Percentiles rank a stretch among this genome's conserved stretches.
Evolutionary conservation across 1,140 invertebrate species (phyloP).

Genomic region (Drosophila kohkoa): DNA sequence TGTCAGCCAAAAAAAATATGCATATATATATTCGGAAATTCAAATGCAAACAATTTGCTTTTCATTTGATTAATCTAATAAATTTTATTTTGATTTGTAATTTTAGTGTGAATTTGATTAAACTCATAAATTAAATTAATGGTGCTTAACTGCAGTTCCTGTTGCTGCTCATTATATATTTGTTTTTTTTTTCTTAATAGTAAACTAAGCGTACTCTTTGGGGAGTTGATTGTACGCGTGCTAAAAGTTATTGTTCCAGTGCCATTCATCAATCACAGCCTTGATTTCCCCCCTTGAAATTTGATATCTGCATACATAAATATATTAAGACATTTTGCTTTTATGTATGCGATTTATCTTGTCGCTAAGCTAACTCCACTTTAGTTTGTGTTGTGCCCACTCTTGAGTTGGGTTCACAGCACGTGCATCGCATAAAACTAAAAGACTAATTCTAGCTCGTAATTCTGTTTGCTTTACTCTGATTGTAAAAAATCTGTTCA

Average conservation of each 20-base stretch:
- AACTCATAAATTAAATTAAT: neutral
- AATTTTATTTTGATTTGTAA: neutral
- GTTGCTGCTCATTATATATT: neutral
- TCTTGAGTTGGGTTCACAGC: neutral
- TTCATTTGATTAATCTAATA: slow-evolving; percentile 7
- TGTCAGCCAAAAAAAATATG: slow-evolving; percentile 36
- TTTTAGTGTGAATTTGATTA: neutral
- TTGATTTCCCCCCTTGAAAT: slow-evolving; percentile 1
- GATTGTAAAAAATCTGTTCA: slow-evolving; percentile 13
- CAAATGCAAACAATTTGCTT: neutral
- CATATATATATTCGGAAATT: slow-evolving; percentile 17
- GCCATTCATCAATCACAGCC: neutral
- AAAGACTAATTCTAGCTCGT: slow-evolving; percentile 9
- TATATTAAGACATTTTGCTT: neutral
- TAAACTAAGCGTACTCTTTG: neutral
- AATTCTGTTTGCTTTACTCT: slow-evolving; percentile 9
- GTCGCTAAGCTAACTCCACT: neutral
- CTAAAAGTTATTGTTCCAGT: neutral
- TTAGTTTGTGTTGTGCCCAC: neutral
- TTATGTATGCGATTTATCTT: slow-evolving; percentile 9
- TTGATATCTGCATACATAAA: slow-evolving; percentile 15
- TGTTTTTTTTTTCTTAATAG: no score
- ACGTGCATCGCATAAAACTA: slow-evolving; percentile 13
- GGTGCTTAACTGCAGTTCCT: neutral
- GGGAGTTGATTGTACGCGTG: neutral